These are phyloP conservation scores for Trissolcus basalis DNA, from an alignment of 1,140 invertebrate species.

Conservation along the genomic window DNA sequence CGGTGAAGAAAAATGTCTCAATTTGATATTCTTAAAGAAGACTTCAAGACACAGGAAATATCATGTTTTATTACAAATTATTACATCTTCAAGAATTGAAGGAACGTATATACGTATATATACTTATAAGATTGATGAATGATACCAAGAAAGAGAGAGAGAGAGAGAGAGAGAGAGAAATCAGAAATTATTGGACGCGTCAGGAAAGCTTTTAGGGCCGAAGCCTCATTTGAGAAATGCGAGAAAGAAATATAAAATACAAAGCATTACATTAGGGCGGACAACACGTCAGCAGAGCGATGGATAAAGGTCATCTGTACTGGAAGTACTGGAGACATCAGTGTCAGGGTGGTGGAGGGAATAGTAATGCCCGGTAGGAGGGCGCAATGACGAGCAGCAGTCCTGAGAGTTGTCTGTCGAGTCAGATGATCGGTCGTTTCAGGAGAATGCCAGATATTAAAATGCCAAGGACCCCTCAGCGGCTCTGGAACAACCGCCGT, in stretches of 20 bases:
- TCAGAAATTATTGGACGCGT: conserved; percentile 9
- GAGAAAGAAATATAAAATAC: not conserved
- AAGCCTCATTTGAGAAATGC: not conserved
- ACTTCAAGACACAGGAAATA: too few relatives aligned
- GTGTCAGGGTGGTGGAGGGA: conserved; percentile 26
- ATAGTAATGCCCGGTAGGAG: conserved; percentile 49
- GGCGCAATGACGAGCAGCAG: conserved; percentile 30
- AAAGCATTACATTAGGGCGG: conserved; percentile 26
- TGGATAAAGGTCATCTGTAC: conserved; percentile 23
- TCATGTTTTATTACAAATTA: too few relatives aligned
- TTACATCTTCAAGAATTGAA: too few relatives aligned
- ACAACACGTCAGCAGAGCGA: conserved; percentile 18
- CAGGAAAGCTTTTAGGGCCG: conserved; percentile 17
- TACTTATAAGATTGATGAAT: too few relatives aligned
- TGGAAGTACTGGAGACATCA: conserved; percentile 6
- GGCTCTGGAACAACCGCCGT: conserved; percentile 47
- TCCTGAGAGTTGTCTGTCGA: conserved; percentile 44
- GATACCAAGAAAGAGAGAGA: too few relatives aligned
- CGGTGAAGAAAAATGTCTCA: too few relatives aligned
- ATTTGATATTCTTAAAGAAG: too few relatives aligned
- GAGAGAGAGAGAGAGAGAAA: conserved; percentile 1
- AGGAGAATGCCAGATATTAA: conserved; percentile 75
- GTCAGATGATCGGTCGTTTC: conserved; percentile 71
- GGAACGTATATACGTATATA: too few relatives aligned
- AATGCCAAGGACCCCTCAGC: conserved; percentile 73